phyloP scores from a whole-genome alignment of 2,888 invertebrate genomes.

The Herminia tarsipennalis region DNA sequence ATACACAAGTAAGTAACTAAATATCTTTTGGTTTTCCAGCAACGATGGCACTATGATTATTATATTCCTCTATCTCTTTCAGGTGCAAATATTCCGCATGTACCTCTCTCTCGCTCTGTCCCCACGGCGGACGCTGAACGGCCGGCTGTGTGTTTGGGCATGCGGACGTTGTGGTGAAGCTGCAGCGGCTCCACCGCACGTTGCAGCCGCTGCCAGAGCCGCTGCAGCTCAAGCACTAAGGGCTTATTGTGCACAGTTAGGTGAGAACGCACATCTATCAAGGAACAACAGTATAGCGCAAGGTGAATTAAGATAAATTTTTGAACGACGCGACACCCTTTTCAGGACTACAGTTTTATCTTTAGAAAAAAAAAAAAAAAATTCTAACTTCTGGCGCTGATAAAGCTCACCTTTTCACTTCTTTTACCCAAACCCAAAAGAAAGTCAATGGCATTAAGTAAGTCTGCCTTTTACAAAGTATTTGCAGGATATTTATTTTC shows the following conservation, averaged over 20 bases:
- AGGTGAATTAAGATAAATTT: too few species aligned
- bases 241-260: conserved; percentile 93
- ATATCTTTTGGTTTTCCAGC: not conserved
- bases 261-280: conserved; percentile 66
- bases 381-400: too few species aligned
- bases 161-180: conserved; percentile 94
- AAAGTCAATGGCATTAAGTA: too few species aligned
- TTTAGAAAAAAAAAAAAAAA: too few species aligned
- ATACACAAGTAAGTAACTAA: conserved; percentile 89
- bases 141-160: conserved; percentile 94
- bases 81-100: conserved; percentile 89
- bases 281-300: too few species aligned
- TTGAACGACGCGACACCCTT: too few species aligned
- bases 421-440: too few species aligned
- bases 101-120: conserved; percentile 95
- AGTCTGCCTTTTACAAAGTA: too few species aligned
- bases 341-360: too few species aligned
- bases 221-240: conserved; percentile 95
- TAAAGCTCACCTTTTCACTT: too few species aligned
- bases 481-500: too few species aligned
- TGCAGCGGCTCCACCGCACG: conserved; percentile 91
- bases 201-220: conserved; percentile 94
- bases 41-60: not conserved
- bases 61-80: not conserved
- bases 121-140: conserved; percentile 95